Evolutionary conservation across 2,888 invertebrate species (phyloP), one percentile per base, ranked within the genome.

Genomic region (Lasioglossum malachurum): DNA sequence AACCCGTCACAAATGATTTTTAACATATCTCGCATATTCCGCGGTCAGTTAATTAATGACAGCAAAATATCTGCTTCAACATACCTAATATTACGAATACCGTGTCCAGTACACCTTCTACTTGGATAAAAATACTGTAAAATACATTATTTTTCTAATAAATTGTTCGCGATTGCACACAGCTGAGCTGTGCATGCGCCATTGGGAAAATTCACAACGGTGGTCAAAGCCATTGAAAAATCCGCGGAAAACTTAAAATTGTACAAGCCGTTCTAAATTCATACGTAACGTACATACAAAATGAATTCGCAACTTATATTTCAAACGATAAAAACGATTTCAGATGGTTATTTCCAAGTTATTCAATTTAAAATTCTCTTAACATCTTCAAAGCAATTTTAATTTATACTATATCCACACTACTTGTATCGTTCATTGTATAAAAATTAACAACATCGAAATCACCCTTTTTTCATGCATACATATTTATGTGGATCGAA

Each of bases 181-280:
- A 94, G 94, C 95, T 94, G 94, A 95, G 94, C 93, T 92, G 94
- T 94, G 93, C 92, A 91, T 93, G 94, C 94, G 94, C 95, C 94
- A 95, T 94, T 95, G 92, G 90, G 91, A 91, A 93, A 93, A 93
- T 91, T 87, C 86, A 91, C 93, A 89, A 90, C 92, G 91, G 85
- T 88, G 87, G 86, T 92, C 92, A 88, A 91, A 87, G 78, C 79
- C 80, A 81, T 75, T 72, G 78, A 86, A 69, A 85, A 87, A 81
- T 72, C 78, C 69, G 82, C 75, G 82, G 79, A 86, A 89, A 89
- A 77, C 83, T 83, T 82, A 75, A 84, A 88, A 75, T 79, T 41
- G 46, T 80, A 72, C 38, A 57, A 27, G 44, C 38, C 49, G 41
- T 57, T 35, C 78, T 31, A 19, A 27, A 75, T 27, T 49, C n/a